Conservation (phyloP, 37 sponge, comb jelly and placozoan species). For the Bolinopsis microptera region DNA sequence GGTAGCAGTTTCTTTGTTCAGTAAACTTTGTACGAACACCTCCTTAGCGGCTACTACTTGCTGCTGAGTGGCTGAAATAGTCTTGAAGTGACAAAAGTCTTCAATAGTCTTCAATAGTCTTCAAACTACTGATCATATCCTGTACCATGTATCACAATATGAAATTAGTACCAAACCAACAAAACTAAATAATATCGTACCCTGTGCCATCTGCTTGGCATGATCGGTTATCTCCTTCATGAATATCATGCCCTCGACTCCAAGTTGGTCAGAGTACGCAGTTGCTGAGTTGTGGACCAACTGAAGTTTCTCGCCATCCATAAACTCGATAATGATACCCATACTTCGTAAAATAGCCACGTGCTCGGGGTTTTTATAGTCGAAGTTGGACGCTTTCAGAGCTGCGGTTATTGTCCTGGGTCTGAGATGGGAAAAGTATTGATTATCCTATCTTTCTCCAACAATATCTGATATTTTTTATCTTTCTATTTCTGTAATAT, state of each 20-base stretch:
- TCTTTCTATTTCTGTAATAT: no score
- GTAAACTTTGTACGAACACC: neutral
- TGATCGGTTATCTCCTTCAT: conserved; percentile 49
- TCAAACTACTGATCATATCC: no score
- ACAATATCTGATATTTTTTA: no score
- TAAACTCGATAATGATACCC: conserved; percentile 7
- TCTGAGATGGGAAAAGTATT: no score
- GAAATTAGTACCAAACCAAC: neutral
- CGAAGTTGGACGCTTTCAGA: conserved; percentile 18
- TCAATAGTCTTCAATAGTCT: no score
- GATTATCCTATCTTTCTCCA: no score
- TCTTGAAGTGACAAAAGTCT: no score
- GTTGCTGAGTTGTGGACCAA: conserved; percentile 42
- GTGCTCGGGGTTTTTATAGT: conserved; percentile 23
- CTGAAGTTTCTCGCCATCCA: conserved; percentile 30
- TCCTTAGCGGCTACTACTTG: neutral
- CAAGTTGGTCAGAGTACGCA: conserved; percentile 30
- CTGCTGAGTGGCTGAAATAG: neutral
- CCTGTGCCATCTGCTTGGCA: neutral
- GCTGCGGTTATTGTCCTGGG: neutral
- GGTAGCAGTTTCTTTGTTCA: neutral
- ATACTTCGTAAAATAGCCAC: neutral
- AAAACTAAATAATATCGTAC: neutral
- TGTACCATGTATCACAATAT: no score
- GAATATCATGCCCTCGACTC: conserved; percentile 33